Evolutionary conservation across 2,113 vertebrate species (phyloP).

Genomic region (Gnathochromis pfefferi): DNA sequence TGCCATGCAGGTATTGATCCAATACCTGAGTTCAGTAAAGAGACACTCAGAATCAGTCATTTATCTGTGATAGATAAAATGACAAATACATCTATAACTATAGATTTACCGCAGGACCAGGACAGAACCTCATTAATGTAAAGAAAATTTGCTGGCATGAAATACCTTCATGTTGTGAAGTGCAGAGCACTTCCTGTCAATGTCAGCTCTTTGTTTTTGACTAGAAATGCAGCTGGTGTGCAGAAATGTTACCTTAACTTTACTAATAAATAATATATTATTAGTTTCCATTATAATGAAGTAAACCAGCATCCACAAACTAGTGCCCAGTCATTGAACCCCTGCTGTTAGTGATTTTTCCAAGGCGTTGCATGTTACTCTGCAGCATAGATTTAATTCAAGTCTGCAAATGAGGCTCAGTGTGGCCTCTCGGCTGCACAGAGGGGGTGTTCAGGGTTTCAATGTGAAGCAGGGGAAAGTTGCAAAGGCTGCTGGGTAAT

Average conservation of each 20-base stretch:
- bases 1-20: neutral
- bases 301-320: neutral
- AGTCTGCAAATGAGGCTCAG: neutral
- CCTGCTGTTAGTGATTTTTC: neutral
- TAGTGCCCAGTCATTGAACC: neutral
- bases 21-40: neutral
- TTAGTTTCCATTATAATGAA: neutral
- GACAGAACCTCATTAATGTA: neutral
- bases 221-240: neutral
- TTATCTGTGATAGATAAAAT: neutral
- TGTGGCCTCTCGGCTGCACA: neutral
- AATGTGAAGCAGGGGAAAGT: neutral
- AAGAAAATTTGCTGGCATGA: neutral
- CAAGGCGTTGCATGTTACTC: neutral
- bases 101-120: neutral
- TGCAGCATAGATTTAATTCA: neutral
- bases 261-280: neutral
- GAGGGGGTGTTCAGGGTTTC: neutral
- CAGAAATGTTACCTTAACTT: neutral
- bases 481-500: conserved; percentile 19
- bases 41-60: neutral
- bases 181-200: neutral
- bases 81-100: neutral
- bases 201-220: neutral
- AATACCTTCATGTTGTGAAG: neutral